phyloP scores from a whole-genome alignment of 2,797 vertebrate genomes.

The Arnoldichthys spilopterus region DNA sequence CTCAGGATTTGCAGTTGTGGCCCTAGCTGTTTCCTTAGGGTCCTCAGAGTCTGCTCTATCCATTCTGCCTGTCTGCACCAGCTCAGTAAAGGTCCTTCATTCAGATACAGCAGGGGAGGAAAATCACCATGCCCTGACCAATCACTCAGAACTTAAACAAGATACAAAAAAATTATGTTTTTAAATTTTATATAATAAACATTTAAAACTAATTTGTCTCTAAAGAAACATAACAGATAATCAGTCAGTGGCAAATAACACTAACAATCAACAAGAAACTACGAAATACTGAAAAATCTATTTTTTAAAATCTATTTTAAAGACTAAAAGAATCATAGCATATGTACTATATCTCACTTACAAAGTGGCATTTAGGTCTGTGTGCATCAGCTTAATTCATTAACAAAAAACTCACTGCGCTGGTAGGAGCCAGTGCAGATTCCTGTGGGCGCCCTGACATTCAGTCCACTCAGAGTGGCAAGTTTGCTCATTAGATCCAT shows the following conservation, averaged over 20 bases:
- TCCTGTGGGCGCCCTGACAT: conserved; percentile 78
- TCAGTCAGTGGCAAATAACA: no score
- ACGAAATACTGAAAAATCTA: no score
- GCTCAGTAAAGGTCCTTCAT: conserved; percentile 70
- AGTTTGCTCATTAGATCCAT: conserved; percentile 77
- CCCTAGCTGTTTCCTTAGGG: conserved; percentile 69
- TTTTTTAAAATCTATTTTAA: no score
- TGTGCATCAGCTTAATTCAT: not conserved
- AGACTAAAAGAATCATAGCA: no score
- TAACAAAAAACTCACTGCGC: conserved; percentile 83
- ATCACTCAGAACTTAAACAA: conserved; percentile 79
- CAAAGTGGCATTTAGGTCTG: not conserved
- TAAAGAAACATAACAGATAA: no score
- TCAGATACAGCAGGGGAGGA: conserved; percentile 75
- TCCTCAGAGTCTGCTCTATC: conserved; percentile 79
- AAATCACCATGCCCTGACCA: conserved; percentile 74
- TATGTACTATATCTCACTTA: not conserved
- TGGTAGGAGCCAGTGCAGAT: conserved; percentile 84
- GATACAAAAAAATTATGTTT: not conserved
- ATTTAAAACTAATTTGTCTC: no score
- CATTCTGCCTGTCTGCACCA: conserved; percentile 81
- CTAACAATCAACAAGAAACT: no score
- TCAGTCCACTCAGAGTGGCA: conserved; percentile 79
- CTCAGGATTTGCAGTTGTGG: conserved; percentile 70
- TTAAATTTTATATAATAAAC: no score